Evolutionary conservation across 2,113 vertebrate species (phyloP).

Genomic region (Nannospalax galili): DNA sequence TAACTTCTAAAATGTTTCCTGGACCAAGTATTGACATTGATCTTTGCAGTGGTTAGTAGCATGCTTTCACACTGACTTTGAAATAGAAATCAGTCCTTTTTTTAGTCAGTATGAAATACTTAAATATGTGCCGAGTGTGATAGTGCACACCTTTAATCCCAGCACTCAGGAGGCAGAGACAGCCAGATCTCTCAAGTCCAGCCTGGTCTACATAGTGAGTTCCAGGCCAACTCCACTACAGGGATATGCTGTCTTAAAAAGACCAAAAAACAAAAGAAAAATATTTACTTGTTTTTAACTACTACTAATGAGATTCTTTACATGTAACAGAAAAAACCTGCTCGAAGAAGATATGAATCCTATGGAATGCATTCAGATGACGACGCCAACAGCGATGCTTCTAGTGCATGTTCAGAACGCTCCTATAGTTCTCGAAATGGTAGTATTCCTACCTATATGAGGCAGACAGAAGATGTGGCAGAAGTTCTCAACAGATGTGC

Average conservation of each 20-base stretch:
- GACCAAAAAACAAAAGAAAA: too few relatives aligned
- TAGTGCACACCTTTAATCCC: too few relatives aligned
- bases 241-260: too few relatives aligned
- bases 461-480: slow-evolving; percentile 97
- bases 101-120: slow-evolving; percentile 53
- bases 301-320: slow-evolving; percentile 40
- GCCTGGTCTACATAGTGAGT: too few relatives aligned
- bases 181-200: too few relatives aligned
- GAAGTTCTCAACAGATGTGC: slow-evolving; percentile 98
- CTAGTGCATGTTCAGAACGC: slow-evolving; percentile 96
- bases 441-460: slow-evolving; percentile 96
- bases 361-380: slow-evolving; percentile 97
- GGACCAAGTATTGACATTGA: slow-evolving; percentile 50
- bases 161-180: too few relatives aligned
- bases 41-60: slow-evolving; percentile 51
- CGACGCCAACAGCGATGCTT: slow-evolving; percentile 97
- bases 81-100: slow-evolving; percentile 27
- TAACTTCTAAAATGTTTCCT: slow-evolving; percentile 63
- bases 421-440: slow-evolving; percentile 97
- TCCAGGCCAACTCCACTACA: too few relatives aligned
- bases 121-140: too few relatives aligned
- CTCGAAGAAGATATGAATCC: slow-evolving; percentile 93
- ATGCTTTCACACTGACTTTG: slow-evolving; percentile 55
- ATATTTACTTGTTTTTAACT: too few relatives aligned
- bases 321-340: slow-evolving; percentile 93